Evolutionary conservation across 1,140 invertebrate genomes (phyloP).

Genomic region (Achroia grisella): DNA sequence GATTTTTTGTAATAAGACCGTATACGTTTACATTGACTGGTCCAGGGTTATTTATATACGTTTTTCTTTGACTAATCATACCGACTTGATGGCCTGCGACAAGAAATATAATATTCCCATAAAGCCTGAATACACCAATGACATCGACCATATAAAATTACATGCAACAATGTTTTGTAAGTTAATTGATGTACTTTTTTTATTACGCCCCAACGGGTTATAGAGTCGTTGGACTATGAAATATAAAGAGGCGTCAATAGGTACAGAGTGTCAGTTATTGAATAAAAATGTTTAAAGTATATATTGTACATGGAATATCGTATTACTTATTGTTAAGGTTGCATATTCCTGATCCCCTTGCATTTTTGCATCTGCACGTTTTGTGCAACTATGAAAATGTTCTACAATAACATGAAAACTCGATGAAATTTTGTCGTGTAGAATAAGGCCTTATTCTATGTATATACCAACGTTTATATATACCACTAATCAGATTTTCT

Average conservation of each 20-base stretch:
- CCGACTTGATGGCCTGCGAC: constrained; percentile 20
- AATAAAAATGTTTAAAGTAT: constrained; percentile 42
- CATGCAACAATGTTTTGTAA: constrained; percentile 47
- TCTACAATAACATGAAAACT: too few relatives aligned
- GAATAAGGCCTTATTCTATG: too few relatives aligned
- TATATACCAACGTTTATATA: too few relatives aligned
- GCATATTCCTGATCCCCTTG: too few relatives aligned
- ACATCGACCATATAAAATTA: constrained; percentile 59
- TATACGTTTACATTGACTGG: too few relatives aligned
- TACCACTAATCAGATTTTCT: too few relatives aligned
- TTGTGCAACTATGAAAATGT: too few relatives aligned
- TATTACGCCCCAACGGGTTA: constrained; percentile 38
- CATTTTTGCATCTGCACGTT: too few relatives aligned
- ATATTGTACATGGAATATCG: constrained; percentile 31
- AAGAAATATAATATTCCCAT: constrained; percentile 51
- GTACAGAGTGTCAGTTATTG: constrained; percentile 54
- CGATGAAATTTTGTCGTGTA: too few relatives aligned
- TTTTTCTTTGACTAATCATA: constrained; percentile 31
- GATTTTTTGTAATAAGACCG: too few relatives aligned
- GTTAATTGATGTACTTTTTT: constrained; percentile 53
- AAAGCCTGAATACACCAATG: constrained; percentile 59
- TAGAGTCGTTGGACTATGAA: constrained; percentile 47
- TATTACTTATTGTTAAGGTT: constrained; percentile 34
- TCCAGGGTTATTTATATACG: constrained; percentile 38
- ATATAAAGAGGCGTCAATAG: constrained; percentile 38